phyloP scores from a whole-genome alignment of 2,113 vertebrate genomes.

The Halichoerus grypus region DNA sequence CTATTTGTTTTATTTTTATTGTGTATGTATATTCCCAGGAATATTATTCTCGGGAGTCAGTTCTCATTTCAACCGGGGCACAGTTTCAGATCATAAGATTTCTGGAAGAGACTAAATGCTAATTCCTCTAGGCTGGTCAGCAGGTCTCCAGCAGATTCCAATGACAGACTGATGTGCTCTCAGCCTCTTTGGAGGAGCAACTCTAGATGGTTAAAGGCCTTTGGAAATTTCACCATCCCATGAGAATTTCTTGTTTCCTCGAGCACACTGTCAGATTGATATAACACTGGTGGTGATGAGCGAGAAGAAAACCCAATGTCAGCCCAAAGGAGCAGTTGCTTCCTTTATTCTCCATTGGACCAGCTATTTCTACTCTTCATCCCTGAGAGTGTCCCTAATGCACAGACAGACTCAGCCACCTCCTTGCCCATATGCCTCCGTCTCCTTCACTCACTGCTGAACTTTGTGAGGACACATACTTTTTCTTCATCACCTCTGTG shows the following conservation, averaged over 20 bases:
- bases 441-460: neutral
- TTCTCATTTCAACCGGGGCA: conserved; percentile 38
- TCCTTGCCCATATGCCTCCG: neutral
- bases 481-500: neutral
- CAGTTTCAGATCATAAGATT: conserved; percentile 51
- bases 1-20: neutral
- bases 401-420: neutral
- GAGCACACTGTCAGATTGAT: neutral
- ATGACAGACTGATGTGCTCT: neutral
- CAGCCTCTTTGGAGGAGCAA: neutral
- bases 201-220: conserved; percentile 39
- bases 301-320: neutral
- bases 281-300: neutral
- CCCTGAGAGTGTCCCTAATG: neutral
- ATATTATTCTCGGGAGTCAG: neutral
- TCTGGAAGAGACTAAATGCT: conserved; percentile 43
- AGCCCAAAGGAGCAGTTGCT: neutral
- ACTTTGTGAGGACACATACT: neutral
- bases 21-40: neutral
- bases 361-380: conserved; percentile 51
- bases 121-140: neutral
- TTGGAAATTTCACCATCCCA: conserved; percentile 42
- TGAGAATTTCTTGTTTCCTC: neutral
- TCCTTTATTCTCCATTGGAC: neutral
- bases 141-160: neutral